A percentile compares a stretch with the other conserved stretches of the same genome.
Evolutionary conservation across 2,888 invertebrate species (phyloP).

Genomic region (Drosophila paramelanica): DNA sequence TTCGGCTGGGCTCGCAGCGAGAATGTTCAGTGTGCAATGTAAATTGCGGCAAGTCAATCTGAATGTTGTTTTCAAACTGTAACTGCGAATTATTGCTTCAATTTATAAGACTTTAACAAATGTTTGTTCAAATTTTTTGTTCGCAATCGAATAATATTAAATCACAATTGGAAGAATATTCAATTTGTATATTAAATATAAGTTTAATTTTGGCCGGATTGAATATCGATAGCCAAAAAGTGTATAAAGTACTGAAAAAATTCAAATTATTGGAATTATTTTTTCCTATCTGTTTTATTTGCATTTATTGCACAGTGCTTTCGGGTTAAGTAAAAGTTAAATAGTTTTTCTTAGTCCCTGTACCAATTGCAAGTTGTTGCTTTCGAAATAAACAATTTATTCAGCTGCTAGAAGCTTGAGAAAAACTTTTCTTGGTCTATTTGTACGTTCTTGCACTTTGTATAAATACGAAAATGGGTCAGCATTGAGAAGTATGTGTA

Average conservation of each 20-base stretch:
- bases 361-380: neutral
- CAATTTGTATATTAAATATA: neutral
- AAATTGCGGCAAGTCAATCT: slow-evolving; percentile 56
- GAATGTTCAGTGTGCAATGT: slow-evolving; percentile 31
- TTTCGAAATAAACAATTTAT: slow-evolving; percentile 19
- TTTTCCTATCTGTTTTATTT: no score
- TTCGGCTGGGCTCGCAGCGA: slow-evolving; percentile 11
- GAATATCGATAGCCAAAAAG: no score
- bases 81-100: slow-evolving; percentile 42
- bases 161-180: neutral
- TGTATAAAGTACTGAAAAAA: no score
- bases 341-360: neutral
- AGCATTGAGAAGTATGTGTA: slow-evolving; percentile 3
- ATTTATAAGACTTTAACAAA: slow-evolving; percentile 17
- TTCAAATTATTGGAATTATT: no score
- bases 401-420: slow-evolving; percentile 44
- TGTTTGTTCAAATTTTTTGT: neutral
- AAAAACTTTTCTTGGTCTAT: slow-evolving; percentile 9
- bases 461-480: slow-evolving; percentile 25
- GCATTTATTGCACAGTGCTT: no score
- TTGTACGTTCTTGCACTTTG: neutral
- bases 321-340: neutral
- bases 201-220: neutral
- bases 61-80: slow-evolving; percentile 32
- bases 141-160: neutral